Evolutionary conservation across 23 tunicate genomes (phyloP), one percentile per base, ranked within the genome.

Genomic region (Ascidia mentula): DNA sequence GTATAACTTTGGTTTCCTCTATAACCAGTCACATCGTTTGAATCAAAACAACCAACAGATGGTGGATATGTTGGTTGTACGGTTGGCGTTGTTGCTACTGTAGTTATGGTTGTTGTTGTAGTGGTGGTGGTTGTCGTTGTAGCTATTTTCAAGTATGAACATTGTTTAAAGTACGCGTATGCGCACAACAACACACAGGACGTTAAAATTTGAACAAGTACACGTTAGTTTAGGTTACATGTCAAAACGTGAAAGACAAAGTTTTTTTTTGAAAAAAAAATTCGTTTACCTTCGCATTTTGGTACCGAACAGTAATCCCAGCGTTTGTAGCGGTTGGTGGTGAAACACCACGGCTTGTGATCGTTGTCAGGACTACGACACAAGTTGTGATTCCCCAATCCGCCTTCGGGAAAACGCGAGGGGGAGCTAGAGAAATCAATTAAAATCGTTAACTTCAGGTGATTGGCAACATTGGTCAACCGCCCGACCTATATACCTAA

Each of bases 1-100:
- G 87, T 83, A 1, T 18, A 46, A 79, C 40, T 28, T 38, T 38
- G 31, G 1, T 42, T 75, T 36, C 87, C 87, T 59, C 87, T 37
- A 75, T 83, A 83, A 28, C 65, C 60, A 12, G 81, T 72, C 4
- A 75, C 73, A 76, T 83, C 61, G 13, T 38, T 3, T 39, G 61
- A 69, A 37, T 75, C 81, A 37, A 39, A 83, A 69, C 87, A 83
- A 18, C 75, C 79, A 2, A 45, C 34, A 22, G 30, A 22, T 5
- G 65, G 65, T 53, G 65, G 65, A 53, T 20, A 28, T 5, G 65
- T 26, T 53, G 7, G 65, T 53, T 5, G 12, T 9, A 53, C 65
- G 22, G 65, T 9, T 6, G 65, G 22, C 24, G 53, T 42, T 15
- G 12, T 12, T 42, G 15, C 15, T 42, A 28, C 24, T 53, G 65